A percentile compares a stretch with the other conserved stretches of the same genome.
Evolutionary conservation across 2,113 vertebrate genomes (phyloP).

Genomic region (Zonotrichia leucophrys): DNA sequence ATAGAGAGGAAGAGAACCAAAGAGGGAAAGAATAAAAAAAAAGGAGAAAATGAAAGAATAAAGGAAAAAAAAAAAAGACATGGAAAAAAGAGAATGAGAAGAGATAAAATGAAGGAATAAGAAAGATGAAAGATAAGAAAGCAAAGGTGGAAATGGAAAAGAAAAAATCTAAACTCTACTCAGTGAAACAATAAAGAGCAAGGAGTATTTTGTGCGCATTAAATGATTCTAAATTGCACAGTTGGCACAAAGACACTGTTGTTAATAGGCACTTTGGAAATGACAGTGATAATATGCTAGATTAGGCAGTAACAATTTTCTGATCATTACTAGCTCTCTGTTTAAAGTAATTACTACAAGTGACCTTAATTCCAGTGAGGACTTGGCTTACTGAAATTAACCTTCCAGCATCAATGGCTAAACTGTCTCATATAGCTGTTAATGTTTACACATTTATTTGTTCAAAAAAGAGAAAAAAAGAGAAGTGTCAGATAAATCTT

Average conservation of each 20-base stretch:
- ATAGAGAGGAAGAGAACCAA: not conserved
- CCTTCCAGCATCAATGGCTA: not conserved
- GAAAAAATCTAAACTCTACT: not conserved
- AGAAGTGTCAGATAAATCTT: not conserved
- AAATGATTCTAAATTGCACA: not conserved
- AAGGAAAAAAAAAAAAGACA: not conserved
- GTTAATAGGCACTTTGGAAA: conserved; percentile 10
- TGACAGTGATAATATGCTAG: not conserved
- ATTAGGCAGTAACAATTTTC: conserved; percentile 19
- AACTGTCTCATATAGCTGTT: not conserved
- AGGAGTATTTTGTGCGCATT: not conserved
- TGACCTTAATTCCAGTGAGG: not conserved
- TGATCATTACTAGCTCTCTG: not conserved
- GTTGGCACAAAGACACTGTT: not conserved
- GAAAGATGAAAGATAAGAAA: not conserved
- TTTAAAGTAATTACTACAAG: conserved; percentile 6
- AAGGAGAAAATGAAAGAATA: not conserved
- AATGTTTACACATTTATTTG: not conserved
- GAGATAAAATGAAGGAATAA: not conserved
- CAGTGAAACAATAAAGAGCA: not conserved
- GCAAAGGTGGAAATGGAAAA: not conserved
- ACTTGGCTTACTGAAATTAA: not conserved
- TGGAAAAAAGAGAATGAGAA: not conserved
- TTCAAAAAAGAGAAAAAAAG: not conserved
- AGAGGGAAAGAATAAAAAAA: not conserved